These are phyloP conservation scores for Hoplodrina ambigua DNA, from an alignment of 2,888 invertebrate species.

Conservation along the genomic window DNA sequence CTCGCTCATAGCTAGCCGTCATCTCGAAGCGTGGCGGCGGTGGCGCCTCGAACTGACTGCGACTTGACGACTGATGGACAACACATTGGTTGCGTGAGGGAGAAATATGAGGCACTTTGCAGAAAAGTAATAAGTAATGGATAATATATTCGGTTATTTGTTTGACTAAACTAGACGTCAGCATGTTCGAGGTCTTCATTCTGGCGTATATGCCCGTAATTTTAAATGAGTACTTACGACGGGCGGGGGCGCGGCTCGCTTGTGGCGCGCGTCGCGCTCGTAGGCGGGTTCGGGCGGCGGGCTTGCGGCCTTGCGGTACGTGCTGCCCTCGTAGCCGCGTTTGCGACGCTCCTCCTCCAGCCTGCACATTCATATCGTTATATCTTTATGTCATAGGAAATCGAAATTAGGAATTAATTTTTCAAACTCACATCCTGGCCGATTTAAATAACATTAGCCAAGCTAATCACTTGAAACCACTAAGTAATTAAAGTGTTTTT, in stretches of 20 bases:
- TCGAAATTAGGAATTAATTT: neutral
- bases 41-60: slow-evolving; percentile 89
- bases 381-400: neutral
- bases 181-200: no score
- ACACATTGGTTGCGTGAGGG: neutral
- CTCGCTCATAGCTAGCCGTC: slow-evolving; percentile 82
- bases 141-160: no score
- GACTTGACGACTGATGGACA: slow-evolving; percentile 74
- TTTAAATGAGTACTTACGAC: slow-evolving; percentile 65
- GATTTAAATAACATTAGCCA: neutral
- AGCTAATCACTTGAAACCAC: neutral
- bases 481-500: no score
- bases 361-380: slow-evolving; percentile 65
- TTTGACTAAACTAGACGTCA: no score
- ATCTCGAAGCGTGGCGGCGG: slow-evolving; percentile 91
- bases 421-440: neutral
- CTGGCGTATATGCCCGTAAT: no score
- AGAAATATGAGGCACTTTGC: no score
- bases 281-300: slow-evolving; percentile 84
- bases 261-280: slow-evolving; percentile 84
- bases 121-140: no score
- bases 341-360: slow-evolving; percentile 91
- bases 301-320: slow-evolving; percentile 84
- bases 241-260: slow-evolving; percentile 81
- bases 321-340: slow-evolving; percentile 87